Evolutionary conservation across 2,797 vertebrate species (phyloP).

Genomic region (Pantherophis alleghaniensis): DNA sequence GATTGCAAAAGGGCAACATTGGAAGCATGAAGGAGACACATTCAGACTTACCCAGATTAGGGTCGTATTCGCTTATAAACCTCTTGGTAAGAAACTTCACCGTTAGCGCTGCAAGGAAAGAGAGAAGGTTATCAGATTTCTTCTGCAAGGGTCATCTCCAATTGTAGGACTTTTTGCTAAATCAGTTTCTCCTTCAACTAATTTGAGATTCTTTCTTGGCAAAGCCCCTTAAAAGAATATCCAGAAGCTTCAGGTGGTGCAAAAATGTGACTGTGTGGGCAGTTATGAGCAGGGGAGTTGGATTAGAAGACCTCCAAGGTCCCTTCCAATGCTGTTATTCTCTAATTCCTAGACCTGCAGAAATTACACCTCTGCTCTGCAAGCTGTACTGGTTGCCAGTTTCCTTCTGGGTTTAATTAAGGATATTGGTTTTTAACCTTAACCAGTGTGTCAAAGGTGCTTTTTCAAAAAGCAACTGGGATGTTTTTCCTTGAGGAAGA

Average conservation of each 20-base stretch:
- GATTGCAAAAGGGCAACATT: fast-evolving
- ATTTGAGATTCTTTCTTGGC: background rate
- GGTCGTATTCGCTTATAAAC: slow-evolving; percentile 90
- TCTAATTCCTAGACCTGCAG: background rate
- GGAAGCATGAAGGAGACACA: background rate
- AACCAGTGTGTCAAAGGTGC: background rate
- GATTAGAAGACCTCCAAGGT: background rate
- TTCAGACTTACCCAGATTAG: slow-evolving; percentile 82
- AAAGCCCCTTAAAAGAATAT: background rate
- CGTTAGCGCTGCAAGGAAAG: slow-evolving; percentile 79
- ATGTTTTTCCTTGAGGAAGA: no score
- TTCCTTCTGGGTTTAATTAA: background rate
- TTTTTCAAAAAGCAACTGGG: no score
- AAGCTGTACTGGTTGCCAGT: background rate
- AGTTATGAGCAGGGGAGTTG: background rate
- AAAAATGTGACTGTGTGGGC: background rate
- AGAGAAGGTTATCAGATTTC: slow-evolving; percentile 22
- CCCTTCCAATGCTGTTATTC: background rate
- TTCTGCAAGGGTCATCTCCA: fast-evolving
- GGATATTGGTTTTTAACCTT: background rate
- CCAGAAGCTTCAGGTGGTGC: background rate
- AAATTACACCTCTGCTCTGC: background rate
- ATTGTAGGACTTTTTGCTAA: no score
- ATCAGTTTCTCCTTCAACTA: background rate
- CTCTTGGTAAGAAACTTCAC: slow-evolving; percentile 94